These are phyloP conservation scores for Trematomus loennbergii DNA, from an alignment of 2,113 vertebrate genomes.

Conservation along the genomic window DNA sequence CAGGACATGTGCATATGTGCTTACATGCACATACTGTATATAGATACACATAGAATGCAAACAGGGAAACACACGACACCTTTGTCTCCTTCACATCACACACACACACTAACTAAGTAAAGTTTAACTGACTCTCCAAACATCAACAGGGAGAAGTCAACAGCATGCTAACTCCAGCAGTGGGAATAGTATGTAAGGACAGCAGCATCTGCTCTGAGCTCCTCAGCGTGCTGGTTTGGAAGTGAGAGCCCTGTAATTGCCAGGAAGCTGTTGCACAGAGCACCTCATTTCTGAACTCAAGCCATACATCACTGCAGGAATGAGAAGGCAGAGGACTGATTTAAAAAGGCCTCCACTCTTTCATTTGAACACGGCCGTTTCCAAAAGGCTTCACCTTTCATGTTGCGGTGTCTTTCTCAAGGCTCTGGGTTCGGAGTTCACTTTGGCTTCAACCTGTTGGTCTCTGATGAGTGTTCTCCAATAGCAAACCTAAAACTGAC, in stretches of 20 bases:
- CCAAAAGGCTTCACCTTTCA: conserved; percentile 79
- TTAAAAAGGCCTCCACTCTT: conserved; percentile 74
- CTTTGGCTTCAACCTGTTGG: conserved; percentile 14
- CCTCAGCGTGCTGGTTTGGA: conserved; percentile 66
- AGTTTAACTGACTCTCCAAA: neutral
- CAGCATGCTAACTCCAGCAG: conserved; percentile 8
- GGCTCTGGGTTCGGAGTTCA: conserved; percentile 66
- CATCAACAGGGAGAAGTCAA: neutral
- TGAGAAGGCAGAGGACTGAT: conserved; percentile 77
- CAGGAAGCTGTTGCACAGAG: conserved; percentile 72
- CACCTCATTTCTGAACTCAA: conserved; percentile 73
- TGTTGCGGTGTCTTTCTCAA: conserved; percentile 70
- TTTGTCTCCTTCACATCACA: neutral
- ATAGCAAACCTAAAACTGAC: conserved; percentile 20
- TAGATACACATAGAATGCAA: neutral
- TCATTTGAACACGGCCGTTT: conserved; percentile 80
- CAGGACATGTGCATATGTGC: conserved; percentile 22
- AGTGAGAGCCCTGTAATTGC: conserved; percentile 77
- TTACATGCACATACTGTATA: conserved; percentile 9
- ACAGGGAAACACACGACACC: neutral
- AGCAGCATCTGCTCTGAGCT: conserved; percentile 77
- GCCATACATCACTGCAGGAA: conserved; percentile 81
- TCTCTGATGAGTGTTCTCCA: conserved; percentile 8
- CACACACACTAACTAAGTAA: neutral
- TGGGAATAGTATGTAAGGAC: conserved; percentile 15